Base-by-base conservation (phyloP, 2,113 vertebrate species). In the Cyprinodon brontotheroides region DNA sequence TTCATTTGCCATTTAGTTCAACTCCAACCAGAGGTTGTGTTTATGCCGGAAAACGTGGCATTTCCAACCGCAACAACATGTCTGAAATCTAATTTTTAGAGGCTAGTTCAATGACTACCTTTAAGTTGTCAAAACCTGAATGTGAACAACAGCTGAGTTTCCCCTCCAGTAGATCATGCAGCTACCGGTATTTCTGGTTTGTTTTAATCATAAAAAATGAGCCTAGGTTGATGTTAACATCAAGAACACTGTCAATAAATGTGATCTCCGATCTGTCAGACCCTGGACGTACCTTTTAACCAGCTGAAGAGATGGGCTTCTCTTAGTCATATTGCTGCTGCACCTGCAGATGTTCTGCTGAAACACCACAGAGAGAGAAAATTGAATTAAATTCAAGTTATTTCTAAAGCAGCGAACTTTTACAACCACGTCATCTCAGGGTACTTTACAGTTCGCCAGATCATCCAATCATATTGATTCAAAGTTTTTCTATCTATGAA, bases 241-340 rank as follows among this genome's bases (percentile, higher is more conserved):
- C 2, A 7, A 53, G 17, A 53, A 53, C 4, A 20, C 4, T 14
- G 1, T 53, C 17, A 53, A 57, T 20, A 8, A 57, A 57, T 57
- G 4, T 57, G 2, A 57, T 57, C 17, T 57, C 50, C 17, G 17
- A 57, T 57, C n/a, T 57, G 17, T n/a, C 17, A 57, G 2, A 20
- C 17, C 8, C 6, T 57, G 20, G 7, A 53, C 3, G 37, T 74
- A 92, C 91, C 89, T 91, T 86, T 91, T 89, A 65, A 87, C 82
- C 66, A 87, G 82, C 72, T 90, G 87, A 59, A 84, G 77, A 88
- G 85, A 89, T 0, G 76, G 67, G 67, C 76, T 86, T 83, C 90
- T 91, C 79, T 91, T 82, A 61, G 75, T 87, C 89, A 90, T 90
- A 86, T 70, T 83, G 68, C 74, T 82, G 79, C 83, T 75, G 85